Evolutionary conservation across 2,888 invertebrate species (phyloP), one percentile per base, ranked within the genome.

Genomic region (Diaphora mendica): DNA sequence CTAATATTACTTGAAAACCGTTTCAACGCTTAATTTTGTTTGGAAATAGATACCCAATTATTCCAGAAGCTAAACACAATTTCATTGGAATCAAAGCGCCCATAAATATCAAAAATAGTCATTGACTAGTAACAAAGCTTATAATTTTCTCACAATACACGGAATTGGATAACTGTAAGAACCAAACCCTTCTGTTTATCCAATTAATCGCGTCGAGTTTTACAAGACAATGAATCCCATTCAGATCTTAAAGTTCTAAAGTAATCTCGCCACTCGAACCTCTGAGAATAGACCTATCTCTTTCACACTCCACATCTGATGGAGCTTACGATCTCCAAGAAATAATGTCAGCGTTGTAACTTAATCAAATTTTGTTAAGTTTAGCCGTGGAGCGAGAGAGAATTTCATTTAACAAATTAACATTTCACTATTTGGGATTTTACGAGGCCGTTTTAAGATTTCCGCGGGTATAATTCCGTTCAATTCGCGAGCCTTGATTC

Each of bases 301-400:
- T 72, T 81, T 87, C 78, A 71, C 83, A 77, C 87, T 73, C 75
- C 78, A 68, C 77, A 82, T 79, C 81, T 76, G 79, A 83, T 79
- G 78, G 80, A 81, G 79, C 76, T 79, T 73, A 79, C 81, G 85
- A 88, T 88, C 85, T 82, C 83, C 79, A 77, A 83, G 89, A 90
- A 92, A 90, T 93, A 91, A 93, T 91, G 91, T 92, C 91, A 91
- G 91, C 86, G 88, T 88, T 91, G 90, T 91, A 91, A 91, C 91
- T 92, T 94, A 94, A 95, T 95, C 95, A 94, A 94, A 94, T 94
- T 92, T 92, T 88, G 89, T 91, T 91, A 91, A 91, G 89, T 89
- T 91, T 84, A 86, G 86, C 83, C 83, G 82, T 82, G 86, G 85
- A 84, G 84, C 84, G 85, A 80, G 86, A 71, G 82, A 83, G 87